Evolutionary conservation across 2,797 vertebrate species (phyloP).

Genomic region (Sebastes flavidus): DNA sequence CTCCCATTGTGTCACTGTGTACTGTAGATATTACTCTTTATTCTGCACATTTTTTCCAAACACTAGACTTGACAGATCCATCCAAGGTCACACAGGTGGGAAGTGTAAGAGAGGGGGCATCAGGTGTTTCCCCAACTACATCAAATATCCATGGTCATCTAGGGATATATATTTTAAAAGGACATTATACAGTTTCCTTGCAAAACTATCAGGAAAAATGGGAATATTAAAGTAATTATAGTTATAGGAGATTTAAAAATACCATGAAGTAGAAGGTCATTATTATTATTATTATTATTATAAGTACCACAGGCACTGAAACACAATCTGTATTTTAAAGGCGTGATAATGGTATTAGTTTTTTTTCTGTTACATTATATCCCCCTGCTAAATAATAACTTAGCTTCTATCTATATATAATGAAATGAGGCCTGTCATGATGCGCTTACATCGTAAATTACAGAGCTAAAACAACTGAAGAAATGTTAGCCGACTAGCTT

Average conservation of each 20-base stretch:
- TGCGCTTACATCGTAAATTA: not conserved
- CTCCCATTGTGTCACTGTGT: not conserved
- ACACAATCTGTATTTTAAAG: not conserved
- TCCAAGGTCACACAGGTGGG: constrained; percentile 79
- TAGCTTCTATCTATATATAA: not conserved
- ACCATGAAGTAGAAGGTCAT: constrained; percentile 18
- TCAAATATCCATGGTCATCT: not conserved
- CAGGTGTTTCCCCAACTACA: constrained; percentile 41
- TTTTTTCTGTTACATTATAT: not conserved
- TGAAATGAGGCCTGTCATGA: constrained; percentile 38
- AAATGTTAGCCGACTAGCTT: constrained; percentile 6
- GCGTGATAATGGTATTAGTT: not conserved
- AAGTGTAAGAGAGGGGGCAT: constrained; percentile 9
- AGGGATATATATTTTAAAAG: not conserved
- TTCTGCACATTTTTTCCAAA: not conserved
- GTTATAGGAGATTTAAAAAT: not conserved
- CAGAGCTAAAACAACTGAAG: not conserved
- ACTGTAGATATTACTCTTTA: not conserved
- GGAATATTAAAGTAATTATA: not conserved
- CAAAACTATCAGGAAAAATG: not conserved
- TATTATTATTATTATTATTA: not conserved
- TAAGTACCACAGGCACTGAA: not conserved
- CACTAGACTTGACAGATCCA: not conserved
- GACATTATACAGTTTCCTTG: not conserved
- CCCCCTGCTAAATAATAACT: not conserved